Evolutionary conservation across 1,140 invertebrate species (phyloP), one percentile per base, ranked within the genome.

Genomic region (Calliphora vicina): DNA sequence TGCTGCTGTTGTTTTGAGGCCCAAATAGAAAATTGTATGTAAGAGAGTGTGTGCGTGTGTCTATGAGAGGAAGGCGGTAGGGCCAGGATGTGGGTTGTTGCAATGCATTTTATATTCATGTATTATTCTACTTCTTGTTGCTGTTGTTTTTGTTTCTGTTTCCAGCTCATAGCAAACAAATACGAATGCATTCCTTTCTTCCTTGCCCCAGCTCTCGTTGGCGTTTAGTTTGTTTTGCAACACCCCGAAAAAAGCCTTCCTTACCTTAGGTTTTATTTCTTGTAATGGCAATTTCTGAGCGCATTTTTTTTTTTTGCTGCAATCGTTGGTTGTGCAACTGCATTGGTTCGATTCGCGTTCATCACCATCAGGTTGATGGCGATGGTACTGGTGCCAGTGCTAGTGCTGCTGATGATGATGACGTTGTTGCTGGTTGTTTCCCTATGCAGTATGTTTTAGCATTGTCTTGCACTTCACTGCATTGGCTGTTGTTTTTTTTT

Each of bases 251-350:
- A 23, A 17, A 67, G 15, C 50, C 50, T 57, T 57, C 61, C 61
- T 67, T 43, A 78, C 23, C 74, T 78, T 78, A 43, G 74, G 35
- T 78, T 78, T 78, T 78, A 78, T 78, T 78, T 78, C 74, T 78
- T 78, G 61, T 23, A 67, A 25, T n/a, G 5, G n/a, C 2, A 67
- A 67, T 23, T 20, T 67, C 61, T 67, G 50, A 6, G 50, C 50
- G 50, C 74, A 15, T 23, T 23, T 78, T 43, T 43, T 23, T 23
- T 78, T 43, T 43, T 43, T 25, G 3, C 25, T n/a, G 74, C 35
- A 45, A 45, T 78, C 35, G 29, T 42, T 43, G 29, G n/a, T 76
- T 35, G 27, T 78, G 74, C 74, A 78, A 78, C 74, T 45, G 74
- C 74, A 78, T 78, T 78, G 74, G 74, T 43, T 78, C 74, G 35